Conservation (phyloP, 2,113 vertebrate genomes). For the Chrysemys picta region DNA sequence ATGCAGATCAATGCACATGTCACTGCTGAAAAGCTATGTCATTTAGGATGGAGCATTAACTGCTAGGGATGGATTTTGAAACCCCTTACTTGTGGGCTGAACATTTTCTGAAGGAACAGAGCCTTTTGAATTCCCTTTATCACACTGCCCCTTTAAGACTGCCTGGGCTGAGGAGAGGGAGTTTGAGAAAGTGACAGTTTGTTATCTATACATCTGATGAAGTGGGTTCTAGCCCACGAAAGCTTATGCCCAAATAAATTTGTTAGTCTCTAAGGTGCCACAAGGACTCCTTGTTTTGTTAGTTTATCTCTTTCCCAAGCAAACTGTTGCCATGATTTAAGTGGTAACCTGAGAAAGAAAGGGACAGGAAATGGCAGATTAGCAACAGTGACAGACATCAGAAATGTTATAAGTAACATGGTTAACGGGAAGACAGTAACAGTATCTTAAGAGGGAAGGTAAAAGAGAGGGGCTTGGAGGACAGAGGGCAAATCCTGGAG, state of each 20-base stretch:
- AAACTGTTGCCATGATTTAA: slow-evolving; percentile 28
- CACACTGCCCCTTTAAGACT: slow-evolving; percentile 70
- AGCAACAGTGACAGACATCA: background rate
- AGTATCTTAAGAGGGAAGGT: background rate
- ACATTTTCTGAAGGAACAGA: slow-evolving; percentile 72
- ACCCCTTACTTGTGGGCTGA: slow-evolving; percentile 47
- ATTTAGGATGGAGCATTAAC: slow-evolving; percentile 75
- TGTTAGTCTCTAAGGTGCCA: too few species aligned
- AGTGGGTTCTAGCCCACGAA: too few species aligned
- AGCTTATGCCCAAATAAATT: too few species aligned
- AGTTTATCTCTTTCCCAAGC: slow-evolving; percentile 56
- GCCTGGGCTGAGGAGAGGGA: slow-evolving; percentile 51
- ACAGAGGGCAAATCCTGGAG: accelerated
- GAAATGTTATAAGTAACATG: background rate
- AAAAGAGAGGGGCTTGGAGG: background rate
- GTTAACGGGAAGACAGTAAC: background rate
- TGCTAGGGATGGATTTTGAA: slow-evolving; percentile 59
- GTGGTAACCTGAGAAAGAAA: slow-evolving; percentile 25
- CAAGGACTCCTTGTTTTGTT: too few species aligned
- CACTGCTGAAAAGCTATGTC: slow-evolving; percentile 64
- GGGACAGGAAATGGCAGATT: background rate
- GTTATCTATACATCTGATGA: slow-evolving; percentile 30
- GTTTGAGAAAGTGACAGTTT: slow-evolving; percentile 71
- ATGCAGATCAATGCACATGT: slow-evolving; percentile 55
- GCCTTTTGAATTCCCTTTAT: slow-evolving; percentile 71